Base-by-base conservation (phyloP, 2,888 invertebrate species). In the Nomada fabriciana region DNA sequence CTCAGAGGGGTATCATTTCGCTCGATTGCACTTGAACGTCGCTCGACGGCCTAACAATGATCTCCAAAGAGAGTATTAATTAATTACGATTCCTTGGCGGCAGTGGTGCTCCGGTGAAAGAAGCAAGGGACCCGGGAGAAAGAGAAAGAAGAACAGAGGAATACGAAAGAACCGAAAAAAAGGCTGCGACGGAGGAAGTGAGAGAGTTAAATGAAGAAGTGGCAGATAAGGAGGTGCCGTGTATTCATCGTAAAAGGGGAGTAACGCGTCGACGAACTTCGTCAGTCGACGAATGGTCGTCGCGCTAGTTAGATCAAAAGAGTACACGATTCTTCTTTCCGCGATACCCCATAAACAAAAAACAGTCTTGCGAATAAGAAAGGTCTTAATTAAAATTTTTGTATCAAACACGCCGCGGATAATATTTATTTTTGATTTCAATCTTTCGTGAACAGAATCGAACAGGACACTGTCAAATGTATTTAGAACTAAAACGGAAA, bases 151-250 rank as follows among this genome's bases (percentile, higher is more conserved):
- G 5, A 0, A 29, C 42, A 4, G 65, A 15, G 29, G 67, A 23
- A 67, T 68, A 55, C 47, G 63, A 73, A 61, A 86, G 57, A 80
- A 77, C 59, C 5, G 76, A 78, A 84, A 80, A 80, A 85, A 73
- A 81, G 60, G 63, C 70, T 71, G 36, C 59, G 76, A 25, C 23
- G 61, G 80, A 83, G 70, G 75, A 75, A 80, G 71, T 43, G 77
- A 74, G 76, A 59, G 75, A 82, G 88, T 83, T 80, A 80, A 84
- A 83, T 76, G 71, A 77, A 87, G 85, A 78, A 80, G 69, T 74
- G 80, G 63, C 73, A 87, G 89, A 88, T 88, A 86, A 89, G 85
- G 64, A 76, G 76, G 55, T 80, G 71, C 67, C 75, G 67, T 73
- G 71, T 79, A 75, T 64, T 77, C 64, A 70, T 76, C 61, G 76